phyloP scores from a whole-genome alignment of 1,140 invertebrate genomes.

The Melitaea cinxia region DNA sequence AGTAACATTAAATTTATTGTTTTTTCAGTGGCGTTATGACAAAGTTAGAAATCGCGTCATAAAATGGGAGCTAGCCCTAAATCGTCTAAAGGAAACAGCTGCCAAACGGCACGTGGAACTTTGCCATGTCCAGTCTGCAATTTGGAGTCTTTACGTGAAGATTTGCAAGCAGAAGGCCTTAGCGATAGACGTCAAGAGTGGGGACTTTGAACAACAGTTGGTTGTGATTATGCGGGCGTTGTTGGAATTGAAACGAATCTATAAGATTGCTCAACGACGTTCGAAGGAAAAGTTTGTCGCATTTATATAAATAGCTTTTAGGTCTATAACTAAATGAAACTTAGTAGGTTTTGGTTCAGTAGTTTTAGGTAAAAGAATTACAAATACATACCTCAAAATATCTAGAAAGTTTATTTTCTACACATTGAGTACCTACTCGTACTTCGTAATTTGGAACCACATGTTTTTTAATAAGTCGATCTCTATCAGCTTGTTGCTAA shows the following conservation, averaged over 20 bases:
- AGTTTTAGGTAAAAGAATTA: no score
- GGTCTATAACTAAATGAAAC: no score
- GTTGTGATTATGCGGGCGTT: slow-evolving; percentile 75
- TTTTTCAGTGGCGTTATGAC: slow-evolving; percentile 70
- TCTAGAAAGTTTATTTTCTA: no score
- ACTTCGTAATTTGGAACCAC: no score
- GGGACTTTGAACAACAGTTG: slow-evolving; percentile 74
- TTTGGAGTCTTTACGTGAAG: slow-evolving; percentile 73
- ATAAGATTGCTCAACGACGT: slow-evolving; percentile 61
- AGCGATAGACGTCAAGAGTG: slow-evolving; percentile 44
- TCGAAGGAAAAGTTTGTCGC: slow-evolving; percentile 71
- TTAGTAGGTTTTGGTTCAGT: no score
- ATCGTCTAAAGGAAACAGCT: slow-evolving; percentile 73
- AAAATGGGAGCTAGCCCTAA: slow-evolving; percentile 76
- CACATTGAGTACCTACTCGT: no score
- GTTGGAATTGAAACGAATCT: slow-evolving; percentile 68
- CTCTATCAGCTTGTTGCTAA: no score
- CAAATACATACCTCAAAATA: no score
- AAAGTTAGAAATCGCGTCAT: slow-evolving; percentile 69
- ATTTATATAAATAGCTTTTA: background rate
- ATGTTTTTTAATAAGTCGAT: no score
- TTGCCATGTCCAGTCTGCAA: slow-evolving; percentile 68
- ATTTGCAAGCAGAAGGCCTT: slow-evolving; percentile 75
- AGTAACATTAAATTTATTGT: background rate
- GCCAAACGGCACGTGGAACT: slow-evolving; percentile 68